Percentiles rank a stretch among this genome's conserved stretches.
Conservation (phyloP, 2,113 vertebrate species). For the Gallinago paraguaiae region DNA sequence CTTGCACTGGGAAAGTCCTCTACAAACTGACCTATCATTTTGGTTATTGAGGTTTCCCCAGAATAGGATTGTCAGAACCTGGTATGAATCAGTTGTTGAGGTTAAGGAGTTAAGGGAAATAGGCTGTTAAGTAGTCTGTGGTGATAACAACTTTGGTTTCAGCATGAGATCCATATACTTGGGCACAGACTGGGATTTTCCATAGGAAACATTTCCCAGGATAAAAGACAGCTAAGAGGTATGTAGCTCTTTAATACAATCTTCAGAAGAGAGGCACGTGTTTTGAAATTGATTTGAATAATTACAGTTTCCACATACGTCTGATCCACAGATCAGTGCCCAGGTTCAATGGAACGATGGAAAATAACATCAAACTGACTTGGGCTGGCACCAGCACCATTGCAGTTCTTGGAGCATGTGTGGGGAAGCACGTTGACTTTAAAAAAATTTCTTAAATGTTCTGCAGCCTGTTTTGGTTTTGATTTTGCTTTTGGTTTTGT, state of each 20-base stretch:
- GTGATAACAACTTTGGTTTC: not conserved
- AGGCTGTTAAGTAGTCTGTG: not conserved
- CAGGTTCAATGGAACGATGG: constrained; percentile 42
- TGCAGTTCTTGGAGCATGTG: not conserved
- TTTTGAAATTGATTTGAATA: constrained; percentile 13
- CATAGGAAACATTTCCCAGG: not conserved
- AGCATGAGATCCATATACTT: not conserved
- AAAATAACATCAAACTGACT: constrained; percentile 41
- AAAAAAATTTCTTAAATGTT: not conserved
- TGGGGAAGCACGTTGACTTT: not conserved
- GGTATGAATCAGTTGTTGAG: not conserved
- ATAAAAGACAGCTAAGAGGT: not conserved
- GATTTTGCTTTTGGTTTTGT: no score
- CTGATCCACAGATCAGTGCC: constrained; percentile 56
- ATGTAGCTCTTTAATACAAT: not conserved
- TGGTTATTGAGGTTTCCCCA: not conserved
- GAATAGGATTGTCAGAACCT: not conserved
- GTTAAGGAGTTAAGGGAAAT: not conserved
- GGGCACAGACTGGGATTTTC: constrained; percentile 43
- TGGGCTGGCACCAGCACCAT: constrained; percentile 19
- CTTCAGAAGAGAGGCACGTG: constrained; percentile 4
- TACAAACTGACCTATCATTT: not conserved
- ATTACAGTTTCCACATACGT: constrained; percentile 67
- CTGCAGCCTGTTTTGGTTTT: not conserved
- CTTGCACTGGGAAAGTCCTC: not conserved